Evolutionary conservation across 1,140 invertebrate genomes (phyloP), one percentile per base, ranked within the genome.

Genomic region (Drosophila teissieri): DNA sequence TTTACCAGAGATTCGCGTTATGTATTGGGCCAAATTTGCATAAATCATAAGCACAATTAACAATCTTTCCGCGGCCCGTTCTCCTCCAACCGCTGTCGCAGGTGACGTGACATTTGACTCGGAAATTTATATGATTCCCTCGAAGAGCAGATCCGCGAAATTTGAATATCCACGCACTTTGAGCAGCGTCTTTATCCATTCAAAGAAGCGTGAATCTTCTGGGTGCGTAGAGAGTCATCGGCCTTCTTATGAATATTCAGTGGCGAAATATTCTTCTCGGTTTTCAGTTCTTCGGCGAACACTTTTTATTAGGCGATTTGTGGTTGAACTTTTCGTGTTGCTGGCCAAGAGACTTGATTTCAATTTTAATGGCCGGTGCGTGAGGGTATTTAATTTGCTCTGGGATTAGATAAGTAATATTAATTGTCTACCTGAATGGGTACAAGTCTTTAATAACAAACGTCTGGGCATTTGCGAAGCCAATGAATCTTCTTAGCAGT

Each of bases 41-140:
- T 88, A 88, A 88, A 88, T 88, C 84, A 88, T 89, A 88, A 84
- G 79, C 80, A 83, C 77, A 89, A 89, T 88, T 88, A 79, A 86
- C 80, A 37, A 83, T 79, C 75, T 77, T 70, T 69, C 36, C 51
- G 42, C 64, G 63, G 11, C 67, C 57, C 67, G 68, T 88, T 88
- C 68, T 77, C 34, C 11, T 11, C 64, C 17, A 40, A 56, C 19
- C 68, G 70, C 76, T 88, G 80, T 84, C 83, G 83, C 67, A 88
- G 77, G 73, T 81, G 54, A 74, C 68, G 54, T 63, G 70, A 82
- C 83, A 88, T 86, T 88, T 82, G 82, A 52, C 56, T 88, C 27
- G 17, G 46, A 74, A 75, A 70, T 52, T 70, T 78, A 63, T 63
- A 69, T 52, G 44, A 62, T 44, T 36, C 67, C 44, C 51, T 54